These are phyloP conservation scores for Xenopus laevis DNA, from an alignment of 2,113 vertebrate genomes.

Conservation along the genomic window DNA sequence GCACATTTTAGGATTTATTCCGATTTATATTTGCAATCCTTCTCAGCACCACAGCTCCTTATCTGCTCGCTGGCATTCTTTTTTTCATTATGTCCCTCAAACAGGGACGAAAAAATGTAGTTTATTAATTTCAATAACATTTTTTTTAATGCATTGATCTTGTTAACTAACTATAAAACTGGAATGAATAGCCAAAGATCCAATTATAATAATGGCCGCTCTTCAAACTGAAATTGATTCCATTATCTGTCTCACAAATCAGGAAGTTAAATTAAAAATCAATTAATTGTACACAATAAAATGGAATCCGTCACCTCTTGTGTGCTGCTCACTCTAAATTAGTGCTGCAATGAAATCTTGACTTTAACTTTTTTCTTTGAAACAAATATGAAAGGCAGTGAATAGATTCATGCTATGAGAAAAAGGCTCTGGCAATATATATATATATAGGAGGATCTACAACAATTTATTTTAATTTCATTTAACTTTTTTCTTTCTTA, in stretches of 20 bases:
- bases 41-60: constrained; percentile 21
- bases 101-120: constrained; percentile 17
- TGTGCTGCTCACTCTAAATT: constrained; percentile 33
- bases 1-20: constrained; percentile 17
- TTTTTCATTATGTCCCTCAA: constrained; percentile 13
- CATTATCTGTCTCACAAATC: constrained; percentile 42
- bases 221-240: constrained; percentile 41
- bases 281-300: constrained; percentile 44
- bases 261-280: constrained; percentile 45
- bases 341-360: constrained; percentile 24
- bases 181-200: constrained; percentile 39
- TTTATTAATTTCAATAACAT: constrained; percentile 42
- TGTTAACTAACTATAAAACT: constrained; percentile 39
- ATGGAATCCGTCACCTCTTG: constrained; percentile 35
- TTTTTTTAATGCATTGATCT: constrained; percentile 44
- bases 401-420: background rate
- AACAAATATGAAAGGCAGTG: background rate
- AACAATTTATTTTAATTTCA: no score
- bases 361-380: constrained; percentile 22
- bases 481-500: no score
- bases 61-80: constrained; percentile 19
- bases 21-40: constrained; percentile 1
- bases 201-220: constrained; percentile 35
- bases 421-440: background rate
- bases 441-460: no score